A percentile compares a stretch with the other conserved stretches of the same genome.
phyloP scores from a whole-genome alignment of 2,888 invertebrate genomes.

The Callosobruchus maculatus region DNA sequence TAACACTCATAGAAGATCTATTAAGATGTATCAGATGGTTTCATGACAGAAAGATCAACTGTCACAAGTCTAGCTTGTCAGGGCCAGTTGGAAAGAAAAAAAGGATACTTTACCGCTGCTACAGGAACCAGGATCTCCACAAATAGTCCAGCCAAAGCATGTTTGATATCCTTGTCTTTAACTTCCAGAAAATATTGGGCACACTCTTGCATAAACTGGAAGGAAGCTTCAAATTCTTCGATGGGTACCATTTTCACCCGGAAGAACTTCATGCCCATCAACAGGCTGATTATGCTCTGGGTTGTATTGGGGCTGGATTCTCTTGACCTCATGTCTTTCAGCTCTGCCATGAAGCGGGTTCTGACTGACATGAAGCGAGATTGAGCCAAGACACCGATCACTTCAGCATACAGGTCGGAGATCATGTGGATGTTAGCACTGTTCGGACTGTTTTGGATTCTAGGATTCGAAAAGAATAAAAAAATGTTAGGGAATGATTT shows the following conservation, averaged over 20 bases:
- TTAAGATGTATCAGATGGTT: no score
- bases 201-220: slow-evolving; percentile 97
- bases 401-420: slow-evolving; percentile 97
- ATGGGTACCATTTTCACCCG: slow-evolving; percentile 95
- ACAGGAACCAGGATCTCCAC: slow-evolving; percentile 98
- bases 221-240: slow-evolving; percentile 97
- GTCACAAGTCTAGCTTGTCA: no score
- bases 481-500: no score
- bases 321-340: slow-evolving; percentile 76
- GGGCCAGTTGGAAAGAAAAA: no score
- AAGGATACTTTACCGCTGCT: slow-evolving; percentile 75
- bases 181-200: slow-evolving; percentile 98
- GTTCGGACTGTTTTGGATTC: slow-evolving; percentile 88
- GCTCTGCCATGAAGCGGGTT: slow-evolving; percentile 87
- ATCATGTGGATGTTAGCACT: slow-evolving; percentile 95
- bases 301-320: slow-evolving; percentile 89
- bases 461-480: slow-evolving; percentile 42
- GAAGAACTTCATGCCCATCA: slow-evolving; percentile 99
- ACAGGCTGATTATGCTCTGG: slow-evolving; percentile 91
- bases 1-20: no score
- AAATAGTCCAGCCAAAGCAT: slow-evolving; percentile 95
- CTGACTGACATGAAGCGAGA: slow-evolving; percentile 90
- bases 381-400: slow-evolving; percentile 91
- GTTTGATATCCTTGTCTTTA: slow-evolving; percentile 96
- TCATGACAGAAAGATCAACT: no score